Conservation (phyloP, 2,113 vertebrate species). For the Campylomormyrus tamandua region DNA sequence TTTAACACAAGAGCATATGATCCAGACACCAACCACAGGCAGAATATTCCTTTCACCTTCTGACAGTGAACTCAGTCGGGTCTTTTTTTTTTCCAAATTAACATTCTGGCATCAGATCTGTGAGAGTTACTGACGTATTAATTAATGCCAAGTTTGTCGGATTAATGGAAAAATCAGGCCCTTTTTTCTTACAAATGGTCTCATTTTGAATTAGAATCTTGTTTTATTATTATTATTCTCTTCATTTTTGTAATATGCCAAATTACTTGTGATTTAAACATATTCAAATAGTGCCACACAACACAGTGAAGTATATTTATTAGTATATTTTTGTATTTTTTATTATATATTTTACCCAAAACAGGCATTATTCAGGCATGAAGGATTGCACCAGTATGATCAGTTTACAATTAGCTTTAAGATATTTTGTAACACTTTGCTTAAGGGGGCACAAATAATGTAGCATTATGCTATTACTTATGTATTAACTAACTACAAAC, state of each 20-base stretch:
- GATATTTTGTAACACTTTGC: not conserved
- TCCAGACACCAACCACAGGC: not conserved
- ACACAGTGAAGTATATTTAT: not conserved
- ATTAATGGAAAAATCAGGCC: not conserved
- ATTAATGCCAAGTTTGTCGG: not conserved
- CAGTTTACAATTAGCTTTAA: not conserved
- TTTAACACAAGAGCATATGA: not conserved
- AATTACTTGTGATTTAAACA: not conserved
- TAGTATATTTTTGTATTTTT: not conserved
- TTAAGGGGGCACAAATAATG: too few relatives aligned
- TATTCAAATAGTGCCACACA: not conserved
- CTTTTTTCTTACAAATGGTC: not conserved
- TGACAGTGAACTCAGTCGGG: not conserved
- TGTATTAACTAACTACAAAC: too few relatives aligned
- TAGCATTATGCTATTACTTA: too few relatives aligned
- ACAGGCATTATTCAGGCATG: not conserved
- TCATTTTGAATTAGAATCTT: not conserved
- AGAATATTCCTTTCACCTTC: not conserved
- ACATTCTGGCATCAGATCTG: not conserved
- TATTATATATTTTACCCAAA: not conserved
- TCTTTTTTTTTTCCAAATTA: not conserved
- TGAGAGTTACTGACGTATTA: not conserved
- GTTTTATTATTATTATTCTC: not conserved
- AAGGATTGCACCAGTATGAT: not conserved
- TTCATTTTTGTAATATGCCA: not conserved